phyloP scores from a whole-genome alignment of 1,140 invertebrate species.

The Cataglyphis hispanica region DNA sequence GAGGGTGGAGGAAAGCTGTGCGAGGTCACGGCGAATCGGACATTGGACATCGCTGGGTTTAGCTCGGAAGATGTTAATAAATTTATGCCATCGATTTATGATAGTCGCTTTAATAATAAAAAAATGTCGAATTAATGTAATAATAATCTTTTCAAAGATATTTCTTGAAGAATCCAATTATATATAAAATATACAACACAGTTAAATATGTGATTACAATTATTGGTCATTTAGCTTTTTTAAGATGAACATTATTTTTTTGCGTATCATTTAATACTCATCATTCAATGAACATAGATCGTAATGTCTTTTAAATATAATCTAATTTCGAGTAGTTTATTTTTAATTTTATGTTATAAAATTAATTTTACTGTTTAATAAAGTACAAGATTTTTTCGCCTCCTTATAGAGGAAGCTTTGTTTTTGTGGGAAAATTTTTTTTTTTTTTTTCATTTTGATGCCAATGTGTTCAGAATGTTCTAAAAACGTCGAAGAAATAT shows the following conservation, averaged over 20 bases:
- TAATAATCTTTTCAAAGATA: constrained; percentile 1
- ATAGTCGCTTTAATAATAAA: constrained; percentile 22
- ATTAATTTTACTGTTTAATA: not conserved
- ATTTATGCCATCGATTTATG: constrained; percentile 37
- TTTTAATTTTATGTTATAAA: not conserved
- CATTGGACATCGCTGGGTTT: constrained; percentile 34
- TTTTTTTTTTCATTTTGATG: no score
- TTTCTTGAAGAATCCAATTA: not conserved
- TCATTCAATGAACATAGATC: not conserved
- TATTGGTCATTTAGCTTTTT: not conserved
- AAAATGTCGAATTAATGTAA: constrained; percentile 9
- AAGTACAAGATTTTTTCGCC: not conserved
- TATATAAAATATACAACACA: not conserved
- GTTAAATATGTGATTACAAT: not conserved
- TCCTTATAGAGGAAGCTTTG: no score
- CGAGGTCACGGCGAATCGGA: constrained; percentile 44
- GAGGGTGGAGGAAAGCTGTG: not conserved
- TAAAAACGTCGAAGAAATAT: no score
- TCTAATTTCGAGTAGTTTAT: not conserved
- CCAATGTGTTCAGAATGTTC: no score
- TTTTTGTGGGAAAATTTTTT: no score
- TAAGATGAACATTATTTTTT: not conserved
- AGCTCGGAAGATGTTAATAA: constrained; percentile 45
- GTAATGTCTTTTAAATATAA: not conserved
- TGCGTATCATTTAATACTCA: not conserved